phyloP scores from a whole-genome alignment of 2,888 invertebrate species.

The Yponomeuta malinellus region DNA sequence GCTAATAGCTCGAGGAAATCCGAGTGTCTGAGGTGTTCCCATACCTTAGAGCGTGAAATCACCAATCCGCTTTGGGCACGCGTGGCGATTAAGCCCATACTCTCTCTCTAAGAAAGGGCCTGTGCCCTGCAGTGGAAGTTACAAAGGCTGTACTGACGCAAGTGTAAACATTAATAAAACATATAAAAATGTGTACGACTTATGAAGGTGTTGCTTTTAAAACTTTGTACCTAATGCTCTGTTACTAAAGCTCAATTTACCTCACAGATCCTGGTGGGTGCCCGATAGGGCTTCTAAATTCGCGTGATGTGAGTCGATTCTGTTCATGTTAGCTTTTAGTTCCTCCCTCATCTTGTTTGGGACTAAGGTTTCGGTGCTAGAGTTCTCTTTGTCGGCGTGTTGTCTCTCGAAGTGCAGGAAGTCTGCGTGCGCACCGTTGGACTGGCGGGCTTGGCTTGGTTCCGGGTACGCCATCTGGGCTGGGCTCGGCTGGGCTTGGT shows the following conservation, averaged over 20 bases:
- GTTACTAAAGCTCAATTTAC: constrained; percentile 4
- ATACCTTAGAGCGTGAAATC: too few species aligned
- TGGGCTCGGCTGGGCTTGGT: constrained; percentile 41
- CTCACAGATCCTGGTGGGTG: constrained; percentile 18
- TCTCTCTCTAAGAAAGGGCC: too few species aligned
- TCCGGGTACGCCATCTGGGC: constrained; percentile 45
- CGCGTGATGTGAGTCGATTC: constrained; percentile 67
- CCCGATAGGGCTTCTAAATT: constrained; percentile 51
- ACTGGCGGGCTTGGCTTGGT: constrained; percentile 24
- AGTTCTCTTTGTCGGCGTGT: constrained; percentile 29
- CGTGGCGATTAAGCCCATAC: too few species aligned
- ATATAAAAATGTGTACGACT: neutral
- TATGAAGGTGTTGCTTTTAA: constrained; percentile 13
- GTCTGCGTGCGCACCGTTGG: constrained; percentile 46
- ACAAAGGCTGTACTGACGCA: too few species aligned
- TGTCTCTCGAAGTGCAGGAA: constrained; percentile 48
- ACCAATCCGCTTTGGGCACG: constrained; percentile 15
- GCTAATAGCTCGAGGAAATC: too few species aligned
- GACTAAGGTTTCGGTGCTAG: constrained; percentile 26
- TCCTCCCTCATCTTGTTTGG: constrained; percentile 41
- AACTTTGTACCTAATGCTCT: constrained; percentile 18
- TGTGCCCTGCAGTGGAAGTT: too few species aligned
- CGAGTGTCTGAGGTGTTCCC: too few species aligned
- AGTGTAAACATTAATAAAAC: too few species aligned
- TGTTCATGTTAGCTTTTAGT: constrained; percentile 66